A percentile compares a stretch with the other conserved stretches of the same genome.
phyloP scores from a whole-genome alignment of 2,113 vertebrate genomes.

The Piprites chloris region DNA sequence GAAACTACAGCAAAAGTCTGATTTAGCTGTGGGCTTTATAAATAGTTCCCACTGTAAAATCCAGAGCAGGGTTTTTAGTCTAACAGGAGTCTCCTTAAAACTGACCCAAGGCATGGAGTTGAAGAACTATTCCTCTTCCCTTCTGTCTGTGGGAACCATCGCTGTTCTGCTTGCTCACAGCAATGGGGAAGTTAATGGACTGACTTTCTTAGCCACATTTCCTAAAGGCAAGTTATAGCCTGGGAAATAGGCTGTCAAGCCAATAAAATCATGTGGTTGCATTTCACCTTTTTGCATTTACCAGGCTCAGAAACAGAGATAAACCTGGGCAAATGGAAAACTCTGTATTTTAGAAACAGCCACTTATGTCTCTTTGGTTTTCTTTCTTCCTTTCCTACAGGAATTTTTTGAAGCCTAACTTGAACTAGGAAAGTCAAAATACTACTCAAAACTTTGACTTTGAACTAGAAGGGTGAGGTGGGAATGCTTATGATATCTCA shows the following conservation, averaged over 20 bases:
- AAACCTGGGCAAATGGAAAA: background rate
- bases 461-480: background rate
- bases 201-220: conserved; percentile 7
- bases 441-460: background rate
- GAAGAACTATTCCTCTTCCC: background rate
- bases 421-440: background rate
- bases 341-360: background rate
- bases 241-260: conserved; percentile 26
- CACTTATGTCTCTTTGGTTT: background rate
- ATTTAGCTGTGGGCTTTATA: background rate
- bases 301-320: background rate
- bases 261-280: conserved; percentile 24
- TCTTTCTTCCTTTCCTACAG: background rate
- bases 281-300: background rate
- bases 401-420: background rate
- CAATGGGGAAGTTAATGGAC: background rate
- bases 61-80: background rate
- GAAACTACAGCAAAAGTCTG: background rate
- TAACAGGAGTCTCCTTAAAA: background rate
- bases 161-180: background rate
- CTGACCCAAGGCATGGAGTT: background rate
- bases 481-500: background rate
- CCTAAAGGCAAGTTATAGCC: conserved; percentile 33
- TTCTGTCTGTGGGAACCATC: background rate
- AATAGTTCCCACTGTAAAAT: background rate